phyloP scores from a whole-genome alignment of 2,113 vertebrate species.

The Neotoma lepida region DNA sequence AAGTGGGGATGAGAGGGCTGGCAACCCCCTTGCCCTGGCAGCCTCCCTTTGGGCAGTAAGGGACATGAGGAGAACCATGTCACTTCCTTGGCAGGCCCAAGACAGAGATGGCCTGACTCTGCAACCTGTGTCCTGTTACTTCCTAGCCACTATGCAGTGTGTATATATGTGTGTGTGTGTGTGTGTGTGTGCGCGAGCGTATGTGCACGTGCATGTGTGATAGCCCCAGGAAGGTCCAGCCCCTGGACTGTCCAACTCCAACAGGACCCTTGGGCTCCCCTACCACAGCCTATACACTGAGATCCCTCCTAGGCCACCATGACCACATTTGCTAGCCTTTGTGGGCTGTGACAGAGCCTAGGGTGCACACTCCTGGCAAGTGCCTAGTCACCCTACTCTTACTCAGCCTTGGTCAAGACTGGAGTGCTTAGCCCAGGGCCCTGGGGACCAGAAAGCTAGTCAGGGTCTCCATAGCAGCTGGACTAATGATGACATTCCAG shows the following conservation, averaged over 20 bases:
- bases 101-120: not conserved
- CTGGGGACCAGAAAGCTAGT: not conserved
- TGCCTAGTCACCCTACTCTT: not conserved
- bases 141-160: not conserved
- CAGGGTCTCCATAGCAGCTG: no score
- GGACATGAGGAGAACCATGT: not conserved
- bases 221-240: not conserved
- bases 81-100: no score
- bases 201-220: rapidly evolving
- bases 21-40: not conserved
- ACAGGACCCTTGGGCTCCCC: not conserved
- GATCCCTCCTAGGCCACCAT: no score
- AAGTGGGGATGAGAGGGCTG: not conserved
- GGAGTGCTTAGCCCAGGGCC: no score
- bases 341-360: not conserved
- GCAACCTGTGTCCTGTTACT: not conserved
- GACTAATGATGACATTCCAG: not conserved
- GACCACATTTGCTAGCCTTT: not conserved
- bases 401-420: not conserved
- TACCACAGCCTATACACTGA: no score
- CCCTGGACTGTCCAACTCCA: not conserved
- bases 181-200: not conserved
- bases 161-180: not conserved
- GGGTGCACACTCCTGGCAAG: not conserved
- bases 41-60: not conserved